Evolutionary conservation across 2,888 invertebrate genomes (phyloP).

Genomic region (Eupsilia transversa): DNA sequence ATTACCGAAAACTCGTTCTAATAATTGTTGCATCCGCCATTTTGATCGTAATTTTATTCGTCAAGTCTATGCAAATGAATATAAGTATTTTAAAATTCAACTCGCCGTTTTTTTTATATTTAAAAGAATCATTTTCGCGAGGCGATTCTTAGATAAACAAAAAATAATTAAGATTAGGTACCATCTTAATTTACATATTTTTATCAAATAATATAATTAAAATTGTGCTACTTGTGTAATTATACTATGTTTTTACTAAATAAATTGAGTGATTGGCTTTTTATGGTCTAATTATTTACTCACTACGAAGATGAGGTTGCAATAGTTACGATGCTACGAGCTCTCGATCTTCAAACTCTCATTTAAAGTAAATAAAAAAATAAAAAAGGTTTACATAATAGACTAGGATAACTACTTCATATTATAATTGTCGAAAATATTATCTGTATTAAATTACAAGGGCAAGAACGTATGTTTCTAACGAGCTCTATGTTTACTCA

Average conservation of each 20-base stretch:
- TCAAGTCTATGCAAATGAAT: constrained; percentile 22
- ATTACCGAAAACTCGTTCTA: constrained; percentile 22
- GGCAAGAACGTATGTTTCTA: not conserved
- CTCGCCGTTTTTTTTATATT: not conserved
- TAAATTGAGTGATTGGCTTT: not conserved
- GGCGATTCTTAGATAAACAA: not conserved
- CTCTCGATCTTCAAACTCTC: not conserved
- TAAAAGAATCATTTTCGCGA: not conserved
- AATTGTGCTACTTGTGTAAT: not conserved
- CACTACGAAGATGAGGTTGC: not conserved
- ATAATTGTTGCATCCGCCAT: constrained; percentile 26
- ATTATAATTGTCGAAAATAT: not conserved
- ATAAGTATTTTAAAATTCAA: not conserved
- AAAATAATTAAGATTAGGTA: not conserved
- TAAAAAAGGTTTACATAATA: not conserved
- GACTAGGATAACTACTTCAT: not conserved
- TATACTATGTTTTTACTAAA: not conserved
- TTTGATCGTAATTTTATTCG: constrained; percentile 39
- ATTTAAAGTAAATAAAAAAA: not conserved
- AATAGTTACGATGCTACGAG: not conserved
- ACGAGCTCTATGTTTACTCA: constrained; percentile 31
- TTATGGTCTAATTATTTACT: not conserved
- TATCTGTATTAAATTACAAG: not conserved
- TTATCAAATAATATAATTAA: not conserved
- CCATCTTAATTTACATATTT: not conserved